A percentile compares a stretch with the other conserved stretches of the same genome.
phyloP scores from a whole-genome alignment of 2,797 vertebrate species.

The Nyctibius grandis region DNA sequence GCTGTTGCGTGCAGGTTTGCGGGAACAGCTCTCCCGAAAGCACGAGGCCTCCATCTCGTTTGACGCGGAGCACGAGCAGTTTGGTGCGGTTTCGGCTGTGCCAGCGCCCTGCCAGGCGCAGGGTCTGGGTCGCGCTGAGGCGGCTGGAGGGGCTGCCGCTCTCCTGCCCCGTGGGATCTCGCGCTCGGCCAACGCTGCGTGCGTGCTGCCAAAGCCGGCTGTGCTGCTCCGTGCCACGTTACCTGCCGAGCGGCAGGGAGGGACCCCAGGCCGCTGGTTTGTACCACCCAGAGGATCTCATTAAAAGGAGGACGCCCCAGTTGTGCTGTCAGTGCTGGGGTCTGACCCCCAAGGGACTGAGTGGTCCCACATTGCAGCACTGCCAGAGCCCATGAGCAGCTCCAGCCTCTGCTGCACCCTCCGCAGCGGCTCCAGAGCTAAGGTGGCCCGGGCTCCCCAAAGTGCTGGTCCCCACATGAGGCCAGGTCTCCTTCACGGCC shows the following conservation, averaged over 20 bases:
- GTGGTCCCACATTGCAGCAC: fast-evolving
- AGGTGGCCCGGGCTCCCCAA: neutral
- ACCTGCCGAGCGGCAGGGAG: fast-evolving
- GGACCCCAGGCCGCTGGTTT: neutral
- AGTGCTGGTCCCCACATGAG: fast-evolving
- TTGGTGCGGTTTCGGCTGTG: neutral
- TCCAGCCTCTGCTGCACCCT: neutral
- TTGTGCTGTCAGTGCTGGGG: neutral
- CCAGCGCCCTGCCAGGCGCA: fast-evolving
- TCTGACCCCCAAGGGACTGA: too few species aligned
- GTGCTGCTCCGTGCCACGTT: fast-evolving
- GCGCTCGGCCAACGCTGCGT: fast-evolving
- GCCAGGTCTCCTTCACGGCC: fast-evolving
- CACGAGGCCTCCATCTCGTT: fast-evolving
- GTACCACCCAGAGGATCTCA: neutral
- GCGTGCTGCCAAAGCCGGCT: fast-evolving
- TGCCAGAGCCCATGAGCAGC: neutral
- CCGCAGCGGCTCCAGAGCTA: neutral
- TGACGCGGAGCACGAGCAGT: fast-evolving
- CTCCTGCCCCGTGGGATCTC: fast-evolving
- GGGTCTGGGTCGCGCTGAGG: too few species aligned
- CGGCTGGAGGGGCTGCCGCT: neutral
- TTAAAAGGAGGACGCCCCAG: neutral
- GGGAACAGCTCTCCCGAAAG: neutral
- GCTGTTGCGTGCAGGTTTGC: fast-evolving